A percentile compares a stretch with the other conserved stretches of the same genome.
Conservation (phyloP, 2,888 invertebrate species). For the Drosophila suboccidentalis region DNA sequence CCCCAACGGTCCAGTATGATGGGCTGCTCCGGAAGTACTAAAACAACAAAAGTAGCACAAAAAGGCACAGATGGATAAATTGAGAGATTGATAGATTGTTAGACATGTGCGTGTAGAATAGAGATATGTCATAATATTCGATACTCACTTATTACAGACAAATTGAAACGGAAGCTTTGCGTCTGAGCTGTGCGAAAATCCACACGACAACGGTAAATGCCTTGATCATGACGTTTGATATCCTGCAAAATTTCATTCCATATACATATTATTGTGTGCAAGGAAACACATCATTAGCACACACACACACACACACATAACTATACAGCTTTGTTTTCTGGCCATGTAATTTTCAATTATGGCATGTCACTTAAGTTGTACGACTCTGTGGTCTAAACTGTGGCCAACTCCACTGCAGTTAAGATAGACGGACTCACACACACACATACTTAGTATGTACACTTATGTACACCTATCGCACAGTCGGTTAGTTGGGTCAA, state of each 20-base stretch:
- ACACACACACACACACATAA: conserved; percentile 21
- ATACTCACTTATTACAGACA: conserved; percentile 95
- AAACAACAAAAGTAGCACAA: conserved; percentile 25
- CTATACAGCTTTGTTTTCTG: conserved; percentile 12
- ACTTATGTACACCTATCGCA: neutral
- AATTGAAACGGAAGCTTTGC: conserved; percentile 94
- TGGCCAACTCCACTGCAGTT: conserved; percentile 21
- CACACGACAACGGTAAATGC: conserved; percentile 95
- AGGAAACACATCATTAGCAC: conserved; percentile 74
- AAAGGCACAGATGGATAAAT: conserved; percentile 26
- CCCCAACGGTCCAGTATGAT: conserved; percentile 94
- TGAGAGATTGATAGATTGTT: conserved; percentile 20
- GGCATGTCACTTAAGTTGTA: conserved; percentile 64
- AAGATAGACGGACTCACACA: conserved; percentile 6
- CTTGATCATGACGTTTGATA: conserved; percentile 94
- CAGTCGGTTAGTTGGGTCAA: neutral
- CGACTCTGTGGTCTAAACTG: conserved; percentile 39
- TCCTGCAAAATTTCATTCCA: conserved; percentile 86
- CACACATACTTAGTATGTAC: neutral
- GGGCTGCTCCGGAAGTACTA: conserved; percentile 95
- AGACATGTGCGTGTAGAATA: neutral
- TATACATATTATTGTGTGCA: conserved; percentile 54
- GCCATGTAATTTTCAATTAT: conserved; percentile 72
- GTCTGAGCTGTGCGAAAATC: conserved; percentile 96
- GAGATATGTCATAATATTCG: conserved; percentile 27